Base-by-base conservation (phyloP, 2,797 vertebrate species). In the Emys orbicularis region DNA sequence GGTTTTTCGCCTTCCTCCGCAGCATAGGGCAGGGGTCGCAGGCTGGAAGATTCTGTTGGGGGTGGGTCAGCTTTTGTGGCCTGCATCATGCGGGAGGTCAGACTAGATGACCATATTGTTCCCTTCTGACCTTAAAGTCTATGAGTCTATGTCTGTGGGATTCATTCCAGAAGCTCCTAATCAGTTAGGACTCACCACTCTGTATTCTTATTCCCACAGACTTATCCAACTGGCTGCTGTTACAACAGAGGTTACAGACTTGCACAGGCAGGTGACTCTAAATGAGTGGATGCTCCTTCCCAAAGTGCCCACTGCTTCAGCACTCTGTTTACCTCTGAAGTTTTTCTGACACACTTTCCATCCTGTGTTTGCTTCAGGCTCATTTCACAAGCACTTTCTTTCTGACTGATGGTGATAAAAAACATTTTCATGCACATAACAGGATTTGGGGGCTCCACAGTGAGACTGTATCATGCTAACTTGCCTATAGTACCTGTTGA, bases 321-420 rank as follows among this genome's bases (percentile, higher is more conserved):
- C 15, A 68, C 3, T n/a, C 4, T 87, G 12, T 54, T 91, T 84
- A 85, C 8, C 23, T 87, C 68, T 61, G 80, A 74, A 87, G 0
- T 9, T 81, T 92, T 86, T 86, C 4, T 2, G 79, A 84, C 90
- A 79, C 65, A 52, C 31, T 90, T 86, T 90, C 84, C 59, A 6
- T 41, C 9, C 49, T 84, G 56, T 19, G 13, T 81, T 86, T 83
- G 1, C 47, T 86, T 15, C 10, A 77, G 9, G 12, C 1, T 91
- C 56, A 9, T 25, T 18, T n/a, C 0, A 3, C 8, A 52, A 89
- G 31, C 44, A 29, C n/a, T 10, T 80, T 52, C 9, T 31, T 86
- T 83, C 41, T 11, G 49, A 82, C 47, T 88, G 37, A 50, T 84
- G 0, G 0, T 56, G 49, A 68, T 56, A 65, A 61, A 34, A 1